A percentile compares a stretch with the other conserved stretches of the same genome.
phyloP scores from a whole-genome alignment of 2,113 vertebrate species.

The Emydocephalus ijimae region DNA sequence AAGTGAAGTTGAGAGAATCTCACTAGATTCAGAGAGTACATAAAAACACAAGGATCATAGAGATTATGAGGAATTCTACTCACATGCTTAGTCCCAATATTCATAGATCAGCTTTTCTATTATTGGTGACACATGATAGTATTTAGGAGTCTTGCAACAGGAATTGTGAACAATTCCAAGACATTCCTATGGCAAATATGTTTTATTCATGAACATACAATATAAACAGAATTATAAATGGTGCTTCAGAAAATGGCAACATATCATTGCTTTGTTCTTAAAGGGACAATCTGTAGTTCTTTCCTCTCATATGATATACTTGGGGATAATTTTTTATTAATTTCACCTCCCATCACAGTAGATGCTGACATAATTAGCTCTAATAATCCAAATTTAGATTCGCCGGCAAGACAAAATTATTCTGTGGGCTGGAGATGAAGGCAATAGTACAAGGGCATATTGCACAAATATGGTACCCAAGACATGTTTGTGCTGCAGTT shows the following conservation, averaged over 20 bases:
- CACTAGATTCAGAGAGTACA: neutral
- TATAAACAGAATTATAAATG: neutral
- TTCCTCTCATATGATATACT: neutral
- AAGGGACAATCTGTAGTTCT: neutral
- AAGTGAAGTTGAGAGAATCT: neutral
- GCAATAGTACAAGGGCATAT: neutral
- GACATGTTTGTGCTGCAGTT: neutral
- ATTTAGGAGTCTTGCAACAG: neutral
- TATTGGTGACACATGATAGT: neutral
- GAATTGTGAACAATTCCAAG: neutral
- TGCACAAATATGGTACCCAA: neutral
- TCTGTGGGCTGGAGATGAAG: neutral
- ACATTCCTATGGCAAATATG: neutral
- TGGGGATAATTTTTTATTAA: neutral
- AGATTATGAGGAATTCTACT: neutral
- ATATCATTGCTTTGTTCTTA: neutral
- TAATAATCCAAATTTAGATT: neutral
- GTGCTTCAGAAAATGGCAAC: neutral
- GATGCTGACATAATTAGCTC: neutral
- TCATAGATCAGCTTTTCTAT: neutral
- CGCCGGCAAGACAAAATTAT: neutral
- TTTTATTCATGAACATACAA: neutral
- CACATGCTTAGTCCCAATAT: neutral
- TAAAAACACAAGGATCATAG: neutral
- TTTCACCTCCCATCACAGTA: neutral